phyloP scores from a whole-genome alignment of 2,113 vertebrate species.

The Peromyscus maniculatus region DNA sequence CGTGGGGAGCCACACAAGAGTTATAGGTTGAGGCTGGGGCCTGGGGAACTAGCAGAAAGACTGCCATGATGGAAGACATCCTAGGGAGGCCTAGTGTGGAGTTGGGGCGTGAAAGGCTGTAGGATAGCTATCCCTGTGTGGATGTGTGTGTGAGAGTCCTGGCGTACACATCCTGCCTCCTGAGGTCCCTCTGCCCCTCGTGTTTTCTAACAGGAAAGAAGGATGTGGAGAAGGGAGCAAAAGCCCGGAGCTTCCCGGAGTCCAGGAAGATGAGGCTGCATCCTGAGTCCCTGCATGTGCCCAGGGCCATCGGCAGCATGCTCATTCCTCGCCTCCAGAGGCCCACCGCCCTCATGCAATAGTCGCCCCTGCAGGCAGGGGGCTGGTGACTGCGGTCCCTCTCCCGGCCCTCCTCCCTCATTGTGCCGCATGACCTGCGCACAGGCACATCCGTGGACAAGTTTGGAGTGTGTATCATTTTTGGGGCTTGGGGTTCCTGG shows the following conservation, averaged over 20 bases:
- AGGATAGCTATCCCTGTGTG: neutral
- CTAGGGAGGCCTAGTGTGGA: neutral
- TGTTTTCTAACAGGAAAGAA: slow-evolving; percentile 85
- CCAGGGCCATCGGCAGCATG: slow-evolving; percentile 69
- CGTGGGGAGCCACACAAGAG: neutral
- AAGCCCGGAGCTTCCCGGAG: slow-evolving; percentile 86
- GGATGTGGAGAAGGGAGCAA: slow-evolving; percentile 85
- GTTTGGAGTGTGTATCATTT: slow-evolving; percentile 58
- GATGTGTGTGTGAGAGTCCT: neutral
- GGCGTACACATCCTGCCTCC: neutral
- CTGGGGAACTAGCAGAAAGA: neutral
- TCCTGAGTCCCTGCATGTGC: slow-evolving; percentile 86
- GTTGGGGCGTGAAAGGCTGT: neutral
- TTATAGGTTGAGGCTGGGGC: neutral
- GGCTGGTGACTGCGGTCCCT: slow-evolving; percentile 49
- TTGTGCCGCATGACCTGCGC: slow-evolving; percentile 75
- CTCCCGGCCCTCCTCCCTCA: slow-evolving; percentile 43
- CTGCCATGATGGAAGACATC: neutral
- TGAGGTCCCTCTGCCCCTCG: slow-evolving; percentile 1
- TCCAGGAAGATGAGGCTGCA: slow-evolving; percentile 86
- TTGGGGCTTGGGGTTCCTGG: slow-evolving; percentile 60
- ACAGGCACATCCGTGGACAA: slow-evolving; percentile 66
- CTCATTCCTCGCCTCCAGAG: slow-evolving; percentile 76
- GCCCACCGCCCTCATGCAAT: slow-evolving; percentile 76
- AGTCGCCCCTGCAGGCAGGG: slow-evolving; percentile 61